These are phyloP conservation scores for Hirudo medicinalis DNA, from an alignment of 1,140 invertebrate genomes.

Conservation along the genomic window DNA sequence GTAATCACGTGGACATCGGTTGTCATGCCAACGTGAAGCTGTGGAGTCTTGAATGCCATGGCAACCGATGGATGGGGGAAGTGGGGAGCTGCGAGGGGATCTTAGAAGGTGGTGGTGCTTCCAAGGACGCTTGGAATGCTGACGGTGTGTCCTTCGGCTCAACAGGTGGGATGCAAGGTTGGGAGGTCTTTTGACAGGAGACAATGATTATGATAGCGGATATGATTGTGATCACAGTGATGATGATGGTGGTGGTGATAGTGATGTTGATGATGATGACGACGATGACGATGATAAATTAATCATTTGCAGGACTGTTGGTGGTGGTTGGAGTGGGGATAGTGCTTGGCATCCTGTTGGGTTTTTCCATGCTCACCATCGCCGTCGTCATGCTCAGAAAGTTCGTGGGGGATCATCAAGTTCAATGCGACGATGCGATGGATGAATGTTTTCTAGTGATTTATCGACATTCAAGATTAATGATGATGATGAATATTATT, in stretches of 20 bases:
- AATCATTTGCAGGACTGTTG: not conserved
- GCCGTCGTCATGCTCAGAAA: constrained; percentile 12
- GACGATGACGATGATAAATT: not conserved
- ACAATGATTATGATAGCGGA: too few relatives aligned
- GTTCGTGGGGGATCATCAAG: not conserved
- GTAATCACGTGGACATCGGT: constrained; percentile 10
- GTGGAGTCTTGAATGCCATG: constrained; percentile 14
- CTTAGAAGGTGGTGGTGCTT: not conserved
- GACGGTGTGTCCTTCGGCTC: not conserved
- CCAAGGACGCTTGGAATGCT: constrained; percentile 4
- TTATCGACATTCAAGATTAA: not conserved
- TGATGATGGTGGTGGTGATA: too few relatives aligned
- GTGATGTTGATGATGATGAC: not conserved
- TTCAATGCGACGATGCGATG: not conserved
- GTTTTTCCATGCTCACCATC: constrained; percentile 16
- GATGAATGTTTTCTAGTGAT: constrained; percentile 3
- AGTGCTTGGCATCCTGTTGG: constrained; percentile 17
- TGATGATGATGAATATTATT: not conserved
- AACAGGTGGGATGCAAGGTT: not conserved
- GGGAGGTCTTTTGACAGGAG: too few relatives aligned
- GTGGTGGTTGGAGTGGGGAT: constrained; percentile 14
- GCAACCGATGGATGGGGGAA: constrained; percentile 16
- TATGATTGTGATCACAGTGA: too few relatives aligned
- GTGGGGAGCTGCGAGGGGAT: constrained; percentile 10
- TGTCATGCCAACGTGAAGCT: constrained; percentile 8